Conservation (phyloP, 2,797 vertebrate species). For the Danio albolineatus region DNA sequence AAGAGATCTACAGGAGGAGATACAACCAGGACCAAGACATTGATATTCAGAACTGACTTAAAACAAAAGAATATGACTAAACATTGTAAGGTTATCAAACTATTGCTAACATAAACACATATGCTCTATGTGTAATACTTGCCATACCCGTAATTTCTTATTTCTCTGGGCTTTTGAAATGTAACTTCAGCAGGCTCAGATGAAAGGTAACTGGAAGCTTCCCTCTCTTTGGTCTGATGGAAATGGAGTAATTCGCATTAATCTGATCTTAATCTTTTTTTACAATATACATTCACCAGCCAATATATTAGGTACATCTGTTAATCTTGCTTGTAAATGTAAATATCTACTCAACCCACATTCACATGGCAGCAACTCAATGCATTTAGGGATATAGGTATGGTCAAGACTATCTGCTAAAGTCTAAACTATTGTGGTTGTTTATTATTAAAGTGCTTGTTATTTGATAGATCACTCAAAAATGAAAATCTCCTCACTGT, state of each 20-base stretch:
- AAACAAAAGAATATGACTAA: neutral
- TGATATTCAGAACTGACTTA: neutral
- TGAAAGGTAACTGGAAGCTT: slow-evolving; percentile 63
- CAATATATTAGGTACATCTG: too few relatives aligned
- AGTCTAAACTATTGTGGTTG: too few relatives aligned
- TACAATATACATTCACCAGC: too few relatives aligned
- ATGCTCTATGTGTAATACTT: neutral
- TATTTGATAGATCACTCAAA: too few relatives aligned
- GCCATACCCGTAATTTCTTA: slow-evolving; percentile 63
- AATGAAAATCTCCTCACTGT: too few relatives aligned
- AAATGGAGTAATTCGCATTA: slow-evolving; percentile 7
- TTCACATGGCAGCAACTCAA: too few relatives aligned
- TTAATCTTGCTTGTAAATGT: too few relatives aligned
- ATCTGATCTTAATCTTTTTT: too few relatives aligned
- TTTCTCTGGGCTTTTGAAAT: slow-evolving; percentile 62
- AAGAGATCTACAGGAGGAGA: slow-evolving; percentile 57
- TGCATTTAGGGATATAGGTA: too few relatives aligned
- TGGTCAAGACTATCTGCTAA: too few relatives aligned
- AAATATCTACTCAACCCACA: too few relatives aligned
- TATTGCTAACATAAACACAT: neutral
- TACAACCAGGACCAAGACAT: neutral
- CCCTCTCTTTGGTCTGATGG: slow-evolving; percentile 11
- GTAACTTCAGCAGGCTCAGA: slow-evolving; percentile 73
- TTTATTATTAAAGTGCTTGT: too few relatives aligned
- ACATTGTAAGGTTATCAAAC: neutral